Conservation (phyloP, 1,140 invertebrate genomes). For the Diuraphis noxia region DNA sequence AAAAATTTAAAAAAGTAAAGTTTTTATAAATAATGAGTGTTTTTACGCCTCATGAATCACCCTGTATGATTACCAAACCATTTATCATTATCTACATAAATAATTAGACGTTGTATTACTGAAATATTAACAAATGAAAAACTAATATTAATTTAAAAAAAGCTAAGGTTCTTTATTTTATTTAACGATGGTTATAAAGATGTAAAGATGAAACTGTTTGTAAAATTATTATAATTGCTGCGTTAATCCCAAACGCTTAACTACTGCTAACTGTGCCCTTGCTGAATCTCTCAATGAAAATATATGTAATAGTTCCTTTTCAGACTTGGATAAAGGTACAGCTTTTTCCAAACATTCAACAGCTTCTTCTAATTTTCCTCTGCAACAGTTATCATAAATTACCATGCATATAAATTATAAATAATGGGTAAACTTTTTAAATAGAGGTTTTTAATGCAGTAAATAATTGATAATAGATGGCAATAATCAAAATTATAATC, state of each 20-base stretch:
- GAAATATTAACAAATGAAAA: neutral
- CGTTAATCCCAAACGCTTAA: conserved; percentile 66
- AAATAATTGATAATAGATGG: neutral
- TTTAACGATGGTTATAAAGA: neutral
- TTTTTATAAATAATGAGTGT: too few species aligned
- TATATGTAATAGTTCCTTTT: conserved; percentile 84
- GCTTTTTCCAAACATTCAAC: conserved; percentile 87
- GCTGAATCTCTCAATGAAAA: conserved; percentile 84
- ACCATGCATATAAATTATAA: neutral
- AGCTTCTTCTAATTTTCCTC: conserved; percentile 80
- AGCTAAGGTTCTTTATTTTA: neutral
- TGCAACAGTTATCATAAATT: conserved; percentile 62
- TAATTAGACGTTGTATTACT: neutral
- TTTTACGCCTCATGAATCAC: too few species aligned
- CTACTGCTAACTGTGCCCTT: conserved; percentile 79
- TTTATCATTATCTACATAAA: neutral
- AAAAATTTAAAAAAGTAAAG: too few species aligned
- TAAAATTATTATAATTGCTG: conserved; percentile 40
- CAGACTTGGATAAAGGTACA: conserved; percentile 80
- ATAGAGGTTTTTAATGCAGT: too few species aligned
- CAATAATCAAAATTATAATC: neutral
- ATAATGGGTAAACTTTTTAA: neutral
- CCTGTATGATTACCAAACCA: neutral
- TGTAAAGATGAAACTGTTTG: neutral
- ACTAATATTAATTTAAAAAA: neutral